These are phyloP conservation scores for Sialis lutaria DNA, from an alignment of 2,888 invertebrate genomes.

Conservation along the genomic window DNA sequence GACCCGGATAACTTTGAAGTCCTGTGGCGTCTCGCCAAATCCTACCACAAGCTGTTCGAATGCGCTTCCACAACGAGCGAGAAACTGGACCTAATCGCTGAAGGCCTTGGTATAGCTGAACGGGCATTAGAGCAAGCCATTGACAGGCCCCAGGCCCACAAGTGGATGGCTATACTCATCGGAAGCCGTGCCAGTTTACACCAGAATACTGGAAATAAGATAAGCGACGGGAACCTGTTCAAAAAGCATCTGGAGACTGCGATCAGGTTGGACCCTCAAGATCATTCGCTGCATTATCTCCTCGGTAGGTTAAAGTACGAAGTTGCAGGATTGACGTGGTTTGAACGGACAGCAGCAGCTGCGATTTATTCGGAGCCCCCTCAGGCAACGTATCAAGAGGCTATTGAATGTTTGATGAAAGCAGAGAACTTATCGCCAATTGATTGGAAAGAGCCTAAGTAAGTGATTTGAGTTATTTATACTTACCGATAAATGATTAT, in stretches of 20 bases:
- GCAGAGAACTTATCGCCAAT: constrained; percentile 31
- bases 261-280: constrained; percentile 36
- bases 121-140: constrained; percentile 31
- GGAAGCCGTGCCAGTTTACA: constrained; percentile 42
- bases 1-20: constrained; percentile 19
- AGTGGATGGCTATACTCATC: constrained; percentile 55
- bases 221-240: constrained; percentile 43
- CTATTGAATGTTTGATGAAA: constrained; percentile 32
- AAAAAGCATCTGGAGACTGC: constrained; percentile 51
- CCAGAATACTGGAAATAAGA: constrained; percentile 37
- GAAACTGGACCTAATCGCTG: constrained; percentile 10
- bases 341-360: constrained; percentile 45
- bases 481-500: too few species aligned
- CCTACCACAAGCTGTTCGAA: constrained; percentile 17
- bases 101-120: constrained; percentile 37
- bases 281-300: constrained; percentile 45
- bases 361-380: constrained; percentile 47
- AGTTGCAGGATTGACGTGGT: constrained; percentile 36
- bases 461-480: too few species aligned
- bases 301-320: constrained; percentile 52
- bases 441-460: constrained; percentile 38
- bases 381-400: constrained; percentile 39
- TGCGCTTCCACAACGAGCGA: constrained; percentile 11
- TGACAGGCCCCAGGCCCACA: constrained; percentile 40
- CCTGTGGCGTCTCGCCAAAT: constrained; percentile 22